Conservation (phyloP, 2,797 vertebrate species). For the Benthosema pterotum region DNA sequence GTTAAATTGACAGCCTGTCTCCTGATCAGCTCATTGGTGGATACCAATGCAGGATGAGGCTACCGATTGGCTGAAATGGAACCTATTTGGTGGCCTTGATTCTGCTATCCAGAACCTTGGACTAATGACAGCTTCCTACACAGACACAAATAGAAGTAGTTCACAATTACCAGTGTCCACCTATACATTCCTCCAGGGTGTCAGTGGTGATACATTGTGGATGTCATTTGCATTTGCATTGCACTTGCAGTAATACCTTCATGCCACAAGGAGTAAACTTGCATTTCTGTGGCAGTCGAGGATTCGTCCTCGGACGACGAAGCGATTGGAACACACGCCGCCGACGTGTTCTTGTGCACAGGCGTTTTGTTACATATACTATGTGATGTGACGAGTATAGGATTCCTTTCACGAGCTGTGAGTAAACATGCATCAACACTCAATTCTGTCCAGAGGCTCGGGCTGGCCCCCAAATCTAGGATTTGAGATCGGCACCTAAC, state of each 20-base stretch:
- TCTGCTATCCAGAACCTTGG: constrained; percentile 44
- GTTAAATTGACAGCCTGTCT: too few relatives aligned
- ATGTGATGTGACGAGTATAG: constrained; percentile 50
- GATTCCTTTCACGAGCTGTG: constrained; percentile 68
- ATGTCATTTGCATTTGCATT: constrained; percentile 67
- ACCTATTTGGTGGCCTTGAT: constrained; percentile 42
- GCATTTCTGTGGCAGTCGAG: constrained; percentile 62
- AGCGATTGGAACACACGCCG: constrained; percentile 29
- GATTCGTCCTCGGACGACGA: constrained; percentile 64
- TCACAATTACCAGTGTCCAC: constrained; percentile 47
- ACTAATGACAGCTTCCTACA: constrained; percentile 50
- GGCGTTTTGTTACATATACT: constrained; percentile 8
- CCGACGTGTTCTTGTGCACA: constrained; percentile 2
- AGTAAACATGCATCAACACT: constrained; percentile 71
- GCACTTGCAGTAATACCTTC: constrained; percentile 57
- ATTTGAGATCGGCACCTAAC: constrained; percentile 37
- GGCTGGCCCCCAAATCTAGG: constrained; percentile 1
- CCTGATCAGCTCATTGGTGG: background rate
- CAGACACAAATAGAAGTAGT: constrained; percentile 37
- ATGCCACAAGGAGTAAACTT: constrained; percentile 54
- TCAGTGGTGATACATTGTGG: constrained; percentile 54
- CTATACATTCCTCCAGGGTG: constrained; percentile 63
- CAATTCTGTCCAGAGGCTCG: constrained; percentile 55
- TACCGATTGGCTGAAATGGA: constrained; percentile 53
- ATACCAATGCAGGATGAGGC: constrained; percentile 37